These are phyloP conservation scores for Cataglyphis altisquamis DNA, from an alignment of 2,888 invertebrate genomes.

Conservation along the genomic window DNA sequence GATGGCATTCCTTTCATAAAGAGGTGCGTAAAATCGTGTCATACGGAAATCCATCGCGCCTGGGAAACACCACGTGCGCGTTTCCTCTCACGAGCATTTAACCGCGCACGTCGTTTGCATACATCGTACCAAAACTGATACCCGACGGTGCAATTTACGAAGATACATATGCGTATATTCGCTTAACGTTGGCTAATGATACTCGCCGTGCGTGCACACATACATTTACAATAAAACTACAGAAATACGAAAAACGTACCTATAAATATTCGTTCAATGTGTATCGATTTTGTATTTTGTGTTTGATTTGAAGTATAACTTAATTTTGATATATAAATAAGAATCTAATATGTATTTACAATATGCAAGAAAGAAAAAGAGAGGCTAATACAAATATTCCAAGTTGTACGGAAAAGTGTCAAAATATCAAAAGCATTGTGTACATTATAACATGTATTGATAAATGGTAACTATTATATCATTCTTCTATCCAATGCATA, in stretches of 20 bases:
- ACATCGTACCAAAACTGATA: slow-evolving; percentile 58
- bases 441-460: background rate
- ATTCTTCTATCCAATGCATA: background rate
- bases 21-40: slow-evolving; percentile 31
- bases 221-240: slow-evolving; percentile 5
- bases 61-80: slow-evolving; percentile 58
- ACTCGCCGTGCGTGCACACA: slow-evolving; percentile 14
- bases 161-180: slow-evolving; percentile 50
- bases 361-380: background rate
- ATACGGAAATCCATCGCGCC: slow-evolving; percentile 50
- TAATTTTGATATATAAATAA: background rate
- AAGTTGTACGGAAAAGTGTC: background rate
- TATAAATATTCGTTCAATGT: background rate
- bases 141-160: slow-evolving; percentile 57
- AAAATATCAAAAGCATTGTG: background rate
- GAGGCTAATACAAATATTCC: background rate
- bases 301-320: background rate
- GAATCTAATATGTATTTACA: background rate
- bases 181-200: slow-evolving; percentile 60
- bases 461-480: background rate
- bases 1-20: slow-evolving; percentile 19
- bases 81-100: slow-evolving; percentile 58
- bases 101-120: slow-evolving; percentile 57
- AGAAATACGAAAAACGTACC: background rate
- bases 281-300: background rate